Evolutionary conservation across 2,888 invertebrate genomes (phyloP).

Genomic region (Tenthredo amoena): DNA sequence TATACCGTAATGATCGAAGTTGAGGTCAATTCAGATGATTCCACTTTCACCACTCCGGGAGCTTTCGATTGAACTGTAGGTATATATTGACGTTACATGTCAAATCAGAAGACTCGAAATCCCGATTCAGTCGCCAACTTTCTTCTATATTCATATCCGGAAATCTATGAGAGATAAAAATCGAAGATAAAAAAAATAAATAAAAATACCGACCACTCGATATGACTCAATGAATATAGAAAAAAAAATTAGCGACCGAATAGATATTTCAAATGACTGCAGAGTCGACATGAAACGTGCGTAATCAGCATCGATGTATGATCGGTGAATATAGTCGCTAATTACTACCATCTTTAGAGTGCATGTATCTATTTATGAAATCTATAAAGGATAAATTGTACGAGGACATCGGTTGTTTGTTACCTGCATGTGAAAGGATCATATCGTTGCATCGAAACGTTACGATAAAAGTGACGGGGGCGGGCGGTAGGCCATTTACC

Average conservation of each 20-base stretch:
- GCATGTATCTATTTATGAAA: neutral
- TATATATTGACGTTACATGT: neutral
- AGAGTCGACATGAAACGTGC: neutral
- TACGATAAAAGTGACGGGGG: constrained; percentile 4
- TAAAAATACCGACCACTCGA: too few relatives aligned
- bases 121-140: too few relatives aligned
- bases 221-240: too few relatives aligned
- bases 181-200: too few relatives aligned
- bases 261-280: neutral
- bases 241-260: neutral
- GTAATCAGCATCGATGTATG: neutral
- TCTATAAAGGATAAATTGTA: neutral
- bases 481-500: constrained; percentile 10
- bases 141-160: too few relatives aligned
- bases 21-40: neutral
- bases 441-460: neutral
- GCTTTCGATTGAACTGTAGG: neutral
- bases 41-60: neutral
- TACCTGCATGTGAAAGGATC: constrained; percentile 12
- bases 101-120: neutral
- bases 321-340: neutral
- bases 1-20: neutral
- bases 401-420: constrained; percentile 11
- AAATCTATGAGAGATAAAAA: too few relatives aligned
- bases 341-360: constrained; percentile 2